Base-by-base conservation (phyloP, 2,888 invertebrate species). In the Dione juno region DNA sequence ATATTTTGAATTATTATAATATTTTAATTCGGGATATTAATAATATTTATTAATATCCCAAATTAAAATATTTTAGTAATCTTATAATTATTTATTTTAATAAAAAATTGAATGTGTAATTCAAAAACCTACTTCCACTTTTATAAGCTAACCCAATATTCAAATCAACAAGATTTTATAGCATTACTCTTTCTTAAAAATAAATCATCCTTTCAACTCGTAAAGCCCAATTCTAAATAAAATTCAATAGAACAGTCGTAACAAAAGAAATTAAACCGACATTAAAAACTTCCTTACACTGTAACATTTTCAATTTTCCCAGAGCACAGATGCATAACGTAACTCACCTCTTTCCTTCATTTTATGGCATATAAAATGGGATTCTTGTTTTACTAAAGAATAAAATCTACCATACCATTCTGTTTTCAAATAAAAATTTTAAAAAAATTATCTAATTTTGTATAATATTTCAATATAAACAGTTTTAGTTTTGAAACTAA, bases 311-410 rank as follows among this genome's bases (percentile, higher is more conserved):
- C 68, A 70, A 73, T 68, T 71, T 52, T 63, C 72, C 59, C 65
- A 53, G 35, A 72, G 69, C 71, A 68, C 71, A 69, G 71, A 71
- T 69, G 69, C 68, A 71, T 67, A 67, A 67, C 73, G 53, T 63
- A 73, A 73, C 66, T 71, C 54, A 73, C 66, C 73, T 69, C 69
- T 67, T 69, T 64, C 63, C 54, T 67, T 70, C 67, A 67, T 67
- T 74, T 74, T 74, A 74, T 74, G 67, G 70, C 48, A 67, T 70
- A 74, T 70, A 74, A 74, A 72, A 70, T 54, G 63, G 67, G 69
- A 61, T 67, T 54, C 61, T 54, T 65, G 65, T 41, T 35, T 64
- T 48, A 61, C 61, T 66, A 63, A 70, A 64, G 35, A 50, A 64
- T 74, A 72, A 74, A 74, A 74, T 64, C 61, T 61, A 66, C 41